Percentiles rank a stretch among this genome's conserved stretches.
These are phyloP conservation scores for Latrodectus geometricus DNA, from an alignment of 1,140 invertebrate species.

Conservation along the genomic window DNA sequence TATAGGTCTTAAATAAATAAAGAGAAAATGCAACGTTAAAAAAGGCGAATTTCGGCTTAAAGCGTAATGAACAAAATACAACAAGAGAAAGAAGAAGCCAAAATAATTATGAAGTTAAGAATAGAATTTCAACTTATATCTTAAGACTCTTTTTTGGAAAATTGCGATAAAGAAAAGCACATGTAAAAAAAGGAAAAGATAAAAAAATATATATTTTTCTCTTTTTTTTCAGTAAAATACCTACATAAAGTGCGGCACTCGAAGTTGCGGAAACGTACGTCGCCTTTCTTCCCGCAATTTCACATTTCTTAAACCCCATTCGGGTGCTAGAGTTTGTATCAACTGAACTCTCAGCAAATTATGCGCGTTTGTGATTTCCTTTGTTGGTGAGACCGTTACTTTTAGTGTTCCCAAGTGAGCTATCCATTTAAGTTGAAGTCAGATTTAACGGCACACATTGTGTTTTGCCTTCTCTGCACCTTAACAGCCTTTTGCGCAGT, in stretches of 20 bases:
- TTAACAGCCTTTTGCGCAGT: slow-evolving; percentile 14
- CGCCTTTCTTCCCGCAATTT: slow-evolving; percentile 2
- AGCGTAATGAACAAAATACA: too few relatives aligned
- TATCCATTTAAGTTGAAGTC: slow-evolving; percentile 52
- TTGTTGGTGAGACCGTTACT: slow-evolving; percentile 47
- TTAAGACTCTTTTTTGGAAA: slow-evolving; percentile 14
- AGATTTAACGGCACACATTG: slow-evolving; percentile 58
- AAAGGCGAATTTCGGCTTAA: too few relatives aligned
- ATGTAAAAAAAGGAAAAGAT: slow-evolving; percentile 17
- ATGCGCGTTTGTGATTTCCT: slow-evolving; percentile 52
- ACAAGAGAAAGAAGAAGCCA: neutral
- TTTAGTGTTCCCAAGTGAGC: slow-evolving; percentile 49
- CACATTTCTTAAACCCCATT: slow-evolving; percentile 27
- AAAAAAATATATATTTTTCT: neutral
- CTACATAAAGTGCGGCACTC: slow-evolving; percentile 33
- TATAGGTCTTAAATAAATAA: too few relatives aligned
- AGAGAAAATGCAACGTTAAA: too few relatives aligned
- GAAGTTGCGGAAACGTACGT: slow-evolving; percentile 26
- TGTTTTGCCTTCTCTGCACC: slow-evolving; percentile 33
- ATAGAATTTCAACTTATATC: slow-evolving; percentile 22
- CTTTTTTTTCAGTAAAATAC: slow-evolving; percentile 15
- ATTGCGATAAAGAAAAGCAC: slow-evolving; percentile 37
- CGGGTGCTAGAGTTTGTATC: slow-evolving; percentile 42
- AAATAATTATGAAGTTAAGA: slow-evolving; percentile 35
- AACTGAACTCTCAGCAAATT: slow-evolving; percentile 56